Base-by-base conservation (phyloP, 2,797 vertebrate species). In the Lates japonicus region DNA sequence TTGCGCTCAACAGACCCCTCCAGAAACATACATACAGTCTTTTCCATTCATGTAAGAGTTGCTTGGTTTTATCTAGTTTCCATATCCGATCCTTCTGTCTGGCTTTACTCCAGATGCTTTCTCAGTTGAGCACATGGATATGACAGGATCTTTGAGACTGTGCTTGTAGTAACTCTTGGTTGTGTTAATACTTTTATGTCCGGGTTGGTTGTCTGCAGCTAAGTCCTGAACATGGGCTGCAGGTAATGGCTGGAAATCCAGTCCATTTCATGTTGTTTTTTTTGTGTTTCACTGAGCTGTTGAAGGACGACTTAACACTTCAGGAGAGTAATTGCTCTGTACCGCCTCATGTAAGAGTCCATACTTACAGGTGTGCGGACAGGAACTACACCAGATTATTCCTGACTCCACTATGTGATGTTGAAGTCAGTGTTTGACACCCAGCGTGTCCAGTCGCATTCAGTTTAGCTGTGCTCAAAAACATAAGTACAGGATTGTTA, bases 401-500 rank as follows among this genome's bases (percentile, higher is more conserved):
- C 70, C 70, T 42, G 25, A 76, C 1, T 76, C 72, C 13, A 84
- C n/a, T n/a, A 48, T 0, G 77, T 80, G 22, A 84, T 55, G 31
- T 75, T 75, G 41, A 68, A 79, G 3, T 80, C 64, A 2, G 72
- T 42, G 3, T 76, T 51, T 17, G 76, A 80, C 16, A 84, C 42
- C 62, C 77, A 80, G 17, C 39, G 35, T 76, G 63, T 68, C 71
- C 64, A 0, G 55, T 80, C 1, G 52, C 59, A 10, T 83, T 83
- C 13, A 82, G 8, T 64, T 89, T 83, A 11, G 64, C 80, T 49
- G 61, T 74, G 20, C 55, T 79, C 35, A 83, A 6, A 0, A 81
- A n/a, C 57, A 81, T 69, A 85, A 17, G 69, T 78, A 70, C 14
- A 17, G 74, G 72, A 7, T 85, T 83, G 31, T 71, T 89, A 11